Evolutionary conservation across 2,797 vertebrate genomes (phyloP), one percentile per base, ranked within the genome.

Genomic region (Miichthys miiuy): DNA sequence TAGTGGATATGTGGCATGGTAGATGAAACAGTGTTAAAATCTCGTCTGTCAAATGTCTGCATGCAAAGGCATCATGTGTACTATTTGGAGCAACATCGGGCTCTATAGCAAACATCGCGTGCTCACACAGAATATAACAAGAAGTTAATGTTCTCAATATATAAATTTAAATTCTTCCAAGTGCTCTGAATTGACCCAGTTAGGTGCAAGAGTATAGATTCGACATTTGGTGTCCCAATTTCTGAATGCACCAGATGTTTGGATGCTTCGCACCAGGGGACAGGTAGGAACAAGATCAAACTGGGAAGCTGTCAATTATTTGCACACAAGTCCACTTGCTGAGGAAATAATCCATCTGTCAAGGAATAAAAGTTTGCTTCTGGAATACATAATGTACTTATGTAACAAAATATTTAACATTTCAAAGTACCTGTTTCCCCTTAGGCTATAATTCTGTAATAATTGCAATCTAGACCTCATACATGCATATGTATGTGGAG

Each of bases 201-300:
- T 89, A 74, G 62, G 68, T 48, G 56, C 71, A 68, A 48, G 67
- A 80, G 77, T 84, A 73, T 83, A 50, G 50, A 76, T 85, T 69
- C 8, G 42, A 78, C 75, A 85, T 73, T 85, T 60, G 72, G 80
- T n/a, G 77, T 84, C 80, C 86, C 83, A 87, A 72, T 91, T 91
- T 89, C 72, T 27, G 12, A 86, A 75, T 38, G 38, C 62, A 69
- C 68, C 91, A 91, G 91, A 90, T 93, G 90, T 92, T 89, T 76
- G 72, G 81, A 83, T 80, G 82, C 55, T 55, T 61, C 11, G 25
- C 79, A 79, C 68, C 65, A 58, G 58, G 82, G 89, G 77, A 79
- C 69, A 75, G 74, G 86, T 61, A 55, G 66, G 74, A 87, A 82
- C 75, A 58, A 84, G 88, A 92, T 91, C 86, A 92, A 93, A 91